phyloP scores from a whole-genome alignment of 2,113 vertebrate species.

The Etheostoma cragini region DNA sequence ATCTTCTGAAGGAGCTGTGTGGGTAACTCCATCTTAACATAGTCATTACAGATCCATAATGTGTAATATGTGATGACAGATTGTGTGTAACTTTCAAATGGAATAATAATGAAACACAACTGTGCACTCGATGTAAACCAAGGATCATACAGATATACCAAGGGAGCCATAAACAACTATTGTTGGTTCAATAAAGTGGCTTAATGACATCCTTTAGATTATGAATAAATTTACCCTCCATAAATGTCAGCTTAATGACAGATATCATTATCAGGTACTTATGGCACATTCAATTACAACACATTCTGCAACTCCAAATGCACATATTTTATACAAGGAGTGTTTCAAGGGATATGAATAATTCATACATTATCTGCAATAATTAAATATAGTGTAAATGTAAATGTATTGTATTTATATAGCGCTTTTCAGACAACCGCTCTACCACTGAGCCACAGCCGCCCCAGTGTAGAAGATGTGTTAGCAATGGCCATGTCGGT shows the following conservation, averaged over 20 bases:
- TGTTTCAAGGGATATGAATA: constrained; percentile 23
- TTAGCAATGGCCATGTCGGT: background rate
- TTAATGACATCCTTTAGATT: constrained; percentile 21
- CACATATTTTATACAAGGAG: background rate
- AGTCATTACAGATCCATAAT: constrained; percentile 47
- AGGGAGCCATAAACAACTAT: constrained; percentile 3
- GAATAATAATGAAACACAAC: constrained; percentile 45
- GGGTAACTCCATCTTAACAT: constrained; percentile 43
- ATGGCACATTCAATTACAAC: background rate
- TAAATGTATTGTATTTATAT: no score
- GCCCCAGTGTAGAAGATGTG: constrained; percentile 9
- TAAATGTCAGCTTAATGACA: constrained; percentile 7
- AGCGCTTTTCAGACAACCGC: no score
- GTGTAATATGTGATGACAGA: constrained; percentile 32
- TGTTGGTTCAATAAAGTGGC: background rate
- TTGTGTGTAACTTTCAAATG: constrained; percentile 31
- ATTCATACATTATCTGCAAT: constrained; percentile 19
- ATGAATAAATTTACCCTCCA: background rate
- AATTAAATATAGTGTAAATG: no score
- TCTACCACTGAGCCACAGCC: no score
- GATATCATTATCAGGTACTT: background rate
- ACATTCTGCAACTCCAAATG: background rate
- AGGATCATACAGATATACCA: constrained; percentile 28
- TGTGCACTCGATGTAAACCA: constrained; percentile 18
- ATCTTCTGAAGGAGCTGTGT: constrained; percentile 36